phyloP scores from a whole-genome alignment of 2,113 vertebrate genomes.

The Gorsachius goisagi region DNA sequence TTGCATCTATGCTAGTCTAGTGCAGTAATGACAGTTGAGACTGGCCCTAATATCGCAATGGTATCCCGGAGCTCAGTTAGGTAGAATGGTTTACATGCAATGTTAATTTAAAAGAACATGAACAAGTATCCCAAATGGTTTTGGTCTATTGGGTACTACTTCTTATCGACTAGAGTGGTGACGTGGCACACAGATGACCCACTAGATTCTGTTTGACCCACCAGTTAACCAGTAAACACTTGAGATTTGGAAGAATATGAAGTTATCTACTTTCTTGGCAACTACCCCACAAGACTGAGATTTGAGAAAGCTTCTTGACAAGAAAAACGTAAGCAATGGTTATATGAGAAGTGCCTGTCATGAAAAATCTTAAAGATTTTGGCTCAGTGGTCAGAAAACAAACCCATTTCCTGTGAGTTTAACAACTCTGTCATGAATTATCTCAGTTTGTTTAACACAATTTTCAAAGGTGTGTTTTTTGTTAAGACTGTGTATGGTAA shows the following conservation, averaged over 20 bases:
- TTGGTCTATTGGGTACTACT: background rate
- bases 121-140: background rate
- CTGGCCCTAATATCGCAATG: background rate
- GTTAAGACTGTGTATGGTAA: conserved; percentile 48
- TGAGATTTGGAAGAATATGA: background rate
- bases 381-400: conserved; percentile 53
- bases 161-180: background rate
- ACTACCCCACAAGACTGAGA: background rate
- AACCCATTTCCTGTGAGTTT: conserved; percentile 54
- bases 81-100: background rate
- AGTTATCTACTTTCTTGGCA: conserved; percentile 49
- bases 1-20: background rate
- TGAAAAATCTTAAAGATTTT: conserved; percentile 50
- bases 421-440: conserved; percentile 60
- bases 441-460: conserved; percentile 66
- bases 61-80: background rate
- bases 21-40: background rate
- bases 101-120: background rate
- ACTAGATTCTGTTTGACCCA: background rate
- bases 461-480: conserved; percentile 63
- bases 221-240: background rate
- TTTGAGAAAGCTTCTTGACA: conserved; percentile 35
- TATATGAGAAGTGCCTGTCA: conserved; percentile 42
- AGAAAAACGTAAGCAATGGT: conserved; percentile 25
- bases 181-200: background rate